These are phyloP conservation scores for Ormyrus pomaceus DNA, from an alignment of 2,888 invertebrate species.

Conservation along the genomic window DNA sequence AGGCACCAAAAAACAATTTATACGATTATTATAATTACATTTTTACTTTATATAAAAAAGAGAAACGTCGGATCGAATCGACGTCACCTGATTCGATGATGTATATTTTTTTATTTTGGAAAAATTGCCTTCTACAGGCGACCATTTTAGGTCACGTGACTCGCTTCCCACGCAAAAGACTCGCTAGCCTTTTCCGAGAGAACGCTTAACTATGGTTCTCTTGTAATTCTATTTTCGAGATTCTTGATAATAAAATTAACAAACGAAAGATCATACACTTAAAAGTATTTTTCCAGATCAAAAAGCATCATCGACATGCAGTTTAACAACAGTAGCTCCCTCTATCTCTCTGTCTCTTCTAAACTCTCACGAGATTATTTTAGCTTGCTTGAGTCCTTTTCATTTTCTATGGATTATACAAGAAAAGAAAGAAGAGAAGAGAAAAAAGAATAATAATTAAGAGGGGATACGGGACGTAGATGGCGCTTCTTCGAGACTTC, in stretches of 20 bases:
- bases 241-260: constrained; percentile 11
- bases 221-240: constrained; percentile 9
- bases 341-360: constrained; percentile 2
- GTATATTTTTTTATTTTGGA: constrained; percentile 22
- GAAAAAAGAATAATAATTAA: constrained; percentile 21
- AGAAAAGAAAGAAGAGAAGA: constrained; percentile 23
- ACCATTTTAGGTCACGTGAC: neutral
- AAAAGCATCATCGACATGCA: constrained; percentile 5
- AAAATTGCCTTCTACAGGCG: constrained; percentile 18
- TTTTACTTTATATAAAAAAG: constrained; percentile 23
- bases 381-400: constrained; percentile 32
- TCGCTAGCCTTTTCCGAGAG: constrained; percentile 10
- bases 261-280: neutral
- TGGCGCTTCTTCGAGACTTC: constrained; percentile 22
- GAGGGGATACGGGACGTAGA: constrained; percentile 13
- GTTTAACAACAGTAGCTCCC: neutral
- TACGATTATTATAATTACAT: constrained; percentile 35
- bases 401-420: constrained; percentile 20
- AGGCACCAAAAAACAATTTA: constrained; percentile 39
- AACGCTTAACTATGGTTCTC: neutral
- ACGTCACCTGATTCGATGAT: neutral
- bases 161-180: constrained; percentile 7
- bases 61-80: neutral
- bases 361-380: constrained; percentile 30
- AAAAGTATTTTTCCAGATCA: constrained; percentile 28